Conservation (phyloP, 2,797 vertebrate species). For the Poeciliopsis infans region DNA sequence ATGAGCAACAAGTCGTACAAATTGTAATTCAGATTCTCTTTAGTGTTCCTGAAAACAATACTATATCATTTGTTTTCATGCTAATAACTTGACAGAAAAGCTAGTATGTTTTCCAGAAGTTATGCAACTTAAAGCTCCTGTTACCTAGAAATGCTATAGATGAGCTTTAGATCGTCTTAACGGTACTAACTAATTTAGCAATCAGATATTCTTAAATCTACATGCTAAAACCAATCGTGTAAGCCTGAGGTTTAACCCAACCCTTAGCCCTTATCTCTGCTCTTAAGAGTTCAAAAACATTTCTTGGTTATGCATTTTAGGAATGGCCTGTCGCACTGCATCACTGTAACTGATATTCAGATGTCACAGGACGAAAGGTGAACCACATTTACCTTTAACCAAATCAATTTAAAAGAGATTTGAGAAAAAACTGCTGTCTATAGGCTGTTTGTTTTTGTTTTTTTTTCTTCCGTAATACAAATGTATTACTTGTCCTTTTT, state of each 20-base stretch:
- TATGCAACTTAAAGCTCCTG: neutral
- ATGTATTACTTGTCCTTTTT: neutral
- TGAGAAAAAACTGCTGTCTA: neutral
- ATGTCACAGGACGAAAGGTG: neutral
- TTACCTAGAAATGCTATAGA: neutral
- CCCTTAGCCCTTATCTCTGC: neutral
- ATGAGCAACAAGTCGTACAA: neutral
- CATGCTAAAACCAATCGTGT: neutral
- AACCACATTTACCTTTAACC: neutral
- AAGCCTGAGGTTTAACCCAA: neutral
- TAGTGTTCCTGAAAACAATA: neutral
- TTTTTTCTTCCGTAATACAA: neutral
- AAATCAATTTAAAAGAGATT: neutral
- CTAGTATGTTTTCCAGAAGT: neutral
- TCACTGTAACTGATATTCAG: neutral
- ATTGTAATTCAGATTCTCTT: neutral
- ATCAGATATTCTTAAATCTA: neutral
- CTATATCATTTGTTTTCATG: neutral
- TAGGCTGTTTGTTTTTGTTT: neutral
- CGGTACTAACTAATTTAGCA: neutral
- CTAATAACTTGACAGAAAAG: neutral
- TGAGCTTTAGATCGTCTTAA: neutral
- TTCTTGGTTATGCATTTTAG: neutral
- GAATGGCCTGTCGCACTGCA: neutral
- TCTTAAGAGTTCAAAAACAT: neutral